Evolutionary conservation across 2,797 vertebrate species (phyloP).

Genomic region (Poliocrania exsul): DNA sequence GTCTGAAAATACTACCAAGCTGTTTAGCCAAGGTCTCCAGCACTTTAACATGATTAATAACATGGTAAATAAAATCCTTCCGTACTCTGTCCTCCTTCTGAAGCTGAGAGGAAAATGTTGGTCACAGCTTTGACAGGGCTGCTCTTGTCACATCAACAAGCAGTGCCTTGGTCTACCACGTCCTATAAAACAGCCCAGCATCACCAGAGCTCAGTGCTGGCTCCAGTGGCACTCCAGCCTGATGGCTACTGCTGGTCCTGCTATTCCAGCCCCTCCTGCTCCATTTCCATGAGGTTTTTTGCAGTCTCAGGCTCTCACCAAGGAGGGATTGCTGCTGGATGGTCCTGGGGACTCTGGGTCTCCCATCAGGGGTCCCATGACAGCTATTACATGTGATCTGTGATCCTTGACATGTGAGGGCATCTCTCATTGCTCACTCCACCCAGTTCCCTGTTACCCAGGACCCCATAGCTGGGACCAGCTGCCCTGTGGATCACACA

Average conservation of each 20-base stretch:
- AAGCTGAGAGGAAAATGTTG: neutral
- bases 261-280: neutral
- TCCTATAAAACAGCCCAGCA: neutral
- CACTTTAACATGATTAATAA: neutral
- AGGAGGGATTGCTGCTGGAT: neutral
- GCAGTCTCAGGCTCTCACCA: neutral
- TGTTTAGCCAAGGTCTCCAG: neutral
- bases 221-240: neutral
- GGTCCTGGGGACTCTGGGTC: neutral
- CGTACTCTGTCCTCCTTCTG: neutral
- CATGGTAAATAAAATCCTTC: neutral
- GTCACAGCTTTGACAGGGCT: neutral
- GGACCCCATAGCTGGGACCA: rapidly evolving
- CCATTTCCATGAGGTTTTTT: neutral
- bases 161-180: neutral
- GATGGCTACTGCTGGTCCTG: neutral
- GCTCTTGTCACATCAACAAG: neutral
- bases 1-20: neutral
- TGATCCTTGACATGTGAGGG: rapidly evolving
- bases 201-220: neutral
- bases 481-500: neutral
- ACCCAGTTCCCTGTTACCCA: neutral
- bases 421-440: rapidly evolving
- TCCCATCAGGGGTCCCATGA: rapidly evolving
- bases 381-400: neutral